A percentile compares a stretch with the other conserved stretches of the same genome.
Evolutionary conservation across 92 coral and sea anemone species (phyloP).

Genomic region (Zoanthus sociatus): DNA sequence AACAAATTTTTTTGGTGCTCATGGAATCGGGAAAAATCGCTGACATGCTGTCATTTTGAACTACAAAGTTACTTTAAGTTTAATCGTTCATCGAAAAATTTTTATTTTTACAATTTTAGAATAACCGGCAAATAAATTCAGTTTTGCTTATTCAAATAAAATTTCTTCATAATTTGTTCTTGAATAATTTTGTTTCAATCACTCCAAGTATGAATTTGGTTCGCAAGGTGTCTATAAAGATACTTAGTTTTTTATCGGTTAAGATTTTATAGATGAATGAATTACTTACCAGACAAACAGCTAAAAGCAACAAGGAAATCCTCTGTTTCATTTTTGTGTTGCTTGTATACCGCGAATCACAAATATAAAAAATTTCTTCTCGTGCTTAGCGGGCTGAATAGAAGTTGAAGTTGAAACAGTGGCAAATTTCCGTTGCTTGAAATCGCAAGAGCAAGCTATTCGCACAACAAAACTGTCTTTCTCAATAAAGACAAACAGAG

Average conservation of each 20-base stretch:
- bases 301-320: not conserved
- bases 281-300: constrained; percentile 21
- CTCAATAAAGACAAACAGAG: constrained; percentile 8
- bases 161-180: not conserved
- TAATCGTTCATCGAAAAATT: too few species aligned
- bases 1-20: not conserved
- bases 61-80: not conserved
- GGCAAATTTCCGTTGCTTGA: not conserved
- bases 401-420: not conserved
- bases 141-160: too few species aligned
- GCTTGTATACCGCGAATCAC: not conserved
- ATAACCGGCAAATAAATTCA: too few species aligned
- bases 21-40: not conserved
- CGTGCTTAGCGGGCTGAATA: not conserved
- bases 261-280: not conserved
- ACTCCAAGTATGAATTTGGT: not conserved
- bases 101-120: too few species aligned
- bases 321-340: constrained; percentile 10
- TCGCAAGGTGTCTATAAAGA: not conserved
- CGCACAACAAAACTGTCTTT: not conserved
- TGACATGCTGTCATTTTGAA: not conserved
- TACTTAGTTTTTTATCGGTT: not conserved
- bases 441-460: not conserved
- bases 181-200: constrained; percentile 14
- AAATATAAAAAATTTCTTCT: not conserved